phyloP scores from a whole-genome alignment of 1,140 invertebrate species.

The Arctopsyche grandis region DNA sequence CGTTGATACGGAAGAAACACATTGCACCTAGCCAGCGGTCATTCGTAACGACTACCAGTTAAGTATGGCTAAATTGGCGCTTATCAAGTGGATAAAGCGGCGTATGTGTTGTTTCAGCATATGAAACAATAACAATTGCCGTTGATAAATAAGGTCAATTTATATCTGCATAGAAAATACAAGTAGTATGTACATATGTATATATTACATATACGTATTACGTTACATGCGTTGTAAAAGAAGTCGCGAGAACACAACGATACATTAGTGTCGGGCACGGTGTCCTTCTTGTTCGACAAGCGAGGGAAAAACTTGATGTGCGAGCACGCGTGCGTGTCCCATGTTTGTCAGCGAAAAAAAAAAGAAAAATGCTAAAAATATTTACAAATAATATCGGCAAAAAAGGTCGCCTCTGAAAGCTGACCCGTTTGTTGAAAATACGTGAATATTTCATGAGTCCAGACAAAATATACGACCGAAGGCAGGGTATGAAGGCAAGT shows the following conservation, averaged over 20 bases:
- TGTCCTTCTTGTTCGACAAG: neutral
- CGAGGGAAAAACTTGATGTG: neutral
- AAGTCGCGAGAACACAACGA: neutral
- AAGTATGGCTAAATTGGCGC: constrained; percentile 5
- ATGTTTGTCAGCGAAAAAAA: neutral
- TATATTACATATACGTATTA: too few relatives aligned
- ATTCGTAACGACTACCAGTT: neutral
- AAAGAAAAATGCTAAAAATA: neutral
- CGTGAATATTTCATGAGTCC: constrained; percentile 25
- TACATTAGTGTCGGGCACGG: neutral
- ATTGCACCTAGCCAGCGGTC: neutral
- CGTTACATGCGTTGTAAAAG: neutral
- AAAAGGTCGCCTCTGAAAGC: constrained; percentile 2
- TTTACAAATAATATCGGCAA: constrained; percentile 6
- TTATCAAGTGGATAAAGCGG: neutral
- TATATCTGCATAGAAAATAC: too few relatives aligned
- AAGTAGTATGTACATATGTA: too few relatives aligned
- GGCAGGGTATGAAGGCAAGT: neutral
- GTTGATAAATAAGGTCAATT: too few relatives aligned
- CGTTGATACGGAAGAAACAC: constrained; percentile 1
- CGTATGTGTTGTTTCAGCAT: neutral
- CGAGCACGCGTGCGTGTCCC: neutral
- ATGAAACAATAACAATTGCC: constrained; percentile 3
- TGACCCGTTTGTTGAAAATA: constrained; percentile 1
- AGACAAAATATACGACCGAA: neutral